phyloP scores from a whole-genome alignment of 2,113 vertebrate genomes.

The Gasterosteus aculeatus region DNA sequence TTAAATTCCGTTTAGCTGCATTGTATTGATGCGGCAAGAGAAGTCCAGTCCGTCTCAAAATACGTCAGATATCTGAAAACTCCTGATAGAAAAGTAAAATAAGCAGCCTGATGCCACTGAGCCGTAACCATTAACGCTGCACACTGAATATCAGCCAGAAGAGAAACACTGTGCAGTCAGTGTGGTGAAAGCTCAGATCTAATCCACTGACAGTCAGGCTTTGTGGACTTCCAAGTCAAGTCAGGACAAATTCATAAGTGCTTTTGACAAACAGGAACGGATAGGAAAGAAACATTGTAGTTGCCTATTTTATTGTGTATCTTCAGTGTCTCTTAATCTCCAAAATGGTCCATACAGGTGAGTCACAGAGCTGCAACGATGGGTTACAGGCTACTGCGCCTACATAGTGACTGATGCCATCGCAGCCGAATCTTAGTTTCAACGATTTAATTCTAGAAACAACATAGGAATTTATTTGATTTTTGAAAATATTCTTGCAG shows the following conservation, averaged over 20 bases:
- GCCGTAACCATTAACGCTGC: not conserved
- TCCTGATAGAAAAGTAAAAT: not conserved
- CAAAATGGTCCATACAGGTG: not conserved
- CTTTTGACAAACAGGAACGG: not conserved
- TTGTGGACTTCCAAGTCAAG: conserved; percentile 8
- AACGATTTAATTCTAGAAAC: not conserved
- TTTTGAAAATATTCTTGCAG: no score
- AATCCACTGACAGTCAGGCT: conserved; percentile 7
- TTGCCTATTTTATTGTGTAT: not conserved
- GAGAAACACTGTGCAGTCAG: not conserved
- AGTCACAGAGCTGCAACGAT: not conserved
- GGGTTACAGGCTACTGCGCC: not conserved
- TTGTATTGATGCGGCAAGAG: no score
- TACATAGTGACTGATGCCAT: not conserved
- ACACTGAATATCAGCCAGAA: not conserved
- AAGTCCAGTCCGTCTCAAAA: not conserved
- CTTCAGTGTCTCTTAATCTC: not conserved
- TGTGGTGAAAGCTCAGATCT: not conserved
- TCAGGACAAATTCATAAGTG: conserved; percentile 9
- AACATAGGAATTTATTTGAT: not conserved
- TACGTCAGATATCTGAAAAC: not conserved
- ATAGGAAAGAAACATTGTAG: not conserved
- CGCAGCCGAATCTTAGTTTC: not conserved
- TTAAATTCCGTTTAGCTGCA: not conserved
- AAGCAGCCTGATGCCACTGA: not conserved